Conservation (phyloP, 2,797 vertebrate genomes). For the Odontamblyopus rebecca region DNA sequence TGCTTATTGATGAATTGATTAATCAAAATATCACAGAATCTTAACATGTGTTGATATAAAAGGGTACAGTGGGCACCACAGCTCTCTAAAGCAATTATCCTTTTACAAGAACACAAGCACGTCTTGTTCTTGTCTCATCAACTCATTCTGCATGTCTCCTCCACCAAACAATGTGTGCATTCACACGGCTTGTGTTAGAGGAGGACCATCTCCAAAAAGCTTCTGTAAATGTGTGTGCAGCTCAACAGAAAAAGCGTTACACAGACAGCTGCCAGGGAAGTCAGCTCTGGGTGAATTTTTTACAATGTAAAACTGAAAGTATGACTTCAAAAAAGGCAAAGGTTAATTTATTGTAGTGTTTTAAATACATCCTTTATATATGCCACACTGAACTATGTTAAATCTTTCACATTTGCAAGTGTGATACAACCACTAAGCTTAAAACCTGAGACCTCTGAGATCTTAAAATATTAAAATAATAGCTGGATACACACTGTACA, state of each 20-base stretch:
- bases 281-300: background rate
- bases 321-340: background rate
- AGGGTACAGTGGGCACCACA: background rate
- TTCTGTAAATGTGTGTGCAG: constrained; percentile 19
- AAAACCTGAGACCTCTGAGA: too few species aligned
- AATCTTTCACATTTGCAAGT: too few species aligned
- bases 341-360: background rate
- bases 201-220: constrained; percentile 25
- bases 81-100: background rate
- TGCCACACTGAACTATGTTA: background rate
- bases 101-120: constrained; percentile 18
- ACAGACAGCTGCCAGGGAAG: constrained; percentile 11
- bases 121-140: constrained; percentile 36
- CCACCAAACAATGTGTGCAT: constrained; percentile 58
- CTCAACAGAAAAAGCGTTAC: constrained; percentile 12
- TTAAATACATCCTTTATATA: background rate
- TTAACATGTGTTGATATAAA: background rate
- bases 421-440: too few species aligned
- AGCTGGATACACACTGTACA: too few species aligned
- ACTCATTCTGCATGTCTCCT: constrained; percentile 30
- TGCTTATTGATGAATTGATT: background rate
- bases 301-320: background rate
- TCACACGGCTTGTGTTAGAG: constrained; percentile 32
- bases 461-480: too few species aligned
- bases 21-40: constrained; percentile 1